Evolutionary conservation across 2,113 vertebrate genomes (phyloP).

Genomic region (Syngnathus typhle): DNA sequence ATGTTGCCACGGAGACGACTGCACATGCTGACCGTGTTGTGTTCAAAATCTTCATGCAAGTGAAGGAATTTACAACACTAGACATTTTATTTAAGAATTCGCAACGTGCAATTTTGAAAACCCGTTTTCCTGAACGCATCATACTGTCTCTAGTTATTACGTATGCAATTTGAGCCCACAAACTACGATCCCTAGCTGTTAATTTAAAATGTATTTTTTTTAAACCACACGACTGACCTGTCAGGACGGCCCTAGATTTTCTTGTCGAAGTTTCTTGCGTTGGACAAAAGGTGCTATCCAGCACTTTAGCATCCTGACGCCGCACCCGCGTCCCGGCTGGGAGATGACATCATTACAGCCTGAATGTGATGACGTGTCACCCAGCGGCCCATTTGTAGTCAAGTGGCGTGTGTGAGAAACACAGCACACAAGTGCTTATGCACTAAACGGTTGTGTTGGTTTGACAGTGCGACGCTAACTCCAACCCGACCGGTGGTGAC

Average conservation of each 20-base stretch:
- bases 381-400: background rate
- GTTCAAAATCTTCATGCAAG: background rate
- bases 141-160: background rate
- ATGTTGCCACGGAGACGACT: slow-evolving; percentile 56
- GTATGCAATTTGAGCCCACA: background rate
- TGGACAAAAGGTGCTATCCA: background rate
- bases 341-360: slow-evolving; percentile 9
- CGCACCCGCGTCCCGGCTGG: background rate
- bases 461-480: background rate
- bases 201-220: background rate
- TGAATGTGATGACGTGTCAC: slow-evolving; percentile 5
- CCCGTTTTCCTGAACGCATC: background rate
- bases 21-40: slow-evolving; percentile 17
- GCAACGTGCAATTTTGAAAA: too few species aligned
- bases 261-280: slow-evolving; percentile 2
- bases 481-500: background rate
- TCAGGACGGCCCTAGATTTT: slow-evolving; percentile 1
- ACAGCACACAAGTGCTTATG: slow-evolving; percentile 2
- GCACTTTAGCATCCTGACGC: slow-evolving; percentile 7
- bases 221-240: slow-evolving; percentile 1
- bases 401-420: slow-evolving; percentile 3
- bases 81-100: background rate
- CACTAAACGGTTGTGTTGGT: background rate
- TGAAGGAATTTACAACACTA: background rate
- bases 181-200: background rate